Evolutionary conservation across 2,113 vertebrate species (phyloP).

Genomic region (Noturus placidus): DNA sequence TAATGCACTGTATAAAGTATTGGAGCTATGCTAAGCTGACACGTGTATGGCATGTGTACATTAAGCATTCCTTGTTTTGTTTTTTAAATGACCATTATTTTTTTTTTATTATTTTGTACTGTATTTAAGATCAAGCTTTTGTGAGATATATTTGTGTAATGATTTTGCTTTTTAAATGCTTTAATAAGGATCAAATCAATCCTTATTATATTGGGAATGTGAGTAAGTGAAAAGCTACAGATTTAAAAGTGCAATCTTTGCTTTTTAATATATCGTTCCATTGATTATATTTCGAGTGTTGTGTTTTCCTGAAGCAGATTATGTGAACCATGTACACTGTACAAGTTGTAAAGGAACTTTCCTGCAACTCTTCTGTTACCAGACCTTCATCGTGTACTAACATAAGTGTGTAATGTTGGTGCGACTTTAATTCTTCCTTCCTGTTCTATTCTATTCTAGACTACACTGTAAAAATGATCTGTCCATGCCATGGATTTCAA

Average conservation of each 20-base stretch:
- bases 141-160: conserved; percentile 41
- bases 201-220: conserved; percentile 28
- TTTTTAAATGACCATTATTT: neutral
- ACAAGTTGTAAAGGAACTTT: neutral
- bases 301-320: neutral
- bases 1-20: conserved; percentile 32
- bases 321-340: neutral
- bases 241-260: neutral
- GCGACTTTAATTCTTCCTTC: neutral
- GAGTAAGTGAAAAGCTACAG: neutral
- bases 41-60: conserved; percentile 40
- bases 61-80: conserved; percentile 45
- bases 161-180: conserved; percentile 26
- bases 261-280: neutral
- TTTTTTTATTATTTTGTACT: conserved; percentile 28
- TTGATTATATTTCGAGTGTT: neutral
- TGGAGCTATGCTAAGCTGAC: neutral
- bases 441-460: neutral
- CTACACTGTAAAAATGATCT: neutral
- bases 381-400: neutral
- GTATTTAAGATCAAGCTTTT: conserved; percentile 61
- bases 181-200: conserved; percentile 21
- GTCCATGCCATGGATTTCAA: neutral
- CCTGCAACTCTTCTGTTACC: neutral
- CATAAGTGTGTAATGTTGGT: neutral